These are phyloP conservation scores for Zelostemma sp. DNA, from an alignment of 1,140 invertebrate genomes.

Conservation along the genomic window DNA sequence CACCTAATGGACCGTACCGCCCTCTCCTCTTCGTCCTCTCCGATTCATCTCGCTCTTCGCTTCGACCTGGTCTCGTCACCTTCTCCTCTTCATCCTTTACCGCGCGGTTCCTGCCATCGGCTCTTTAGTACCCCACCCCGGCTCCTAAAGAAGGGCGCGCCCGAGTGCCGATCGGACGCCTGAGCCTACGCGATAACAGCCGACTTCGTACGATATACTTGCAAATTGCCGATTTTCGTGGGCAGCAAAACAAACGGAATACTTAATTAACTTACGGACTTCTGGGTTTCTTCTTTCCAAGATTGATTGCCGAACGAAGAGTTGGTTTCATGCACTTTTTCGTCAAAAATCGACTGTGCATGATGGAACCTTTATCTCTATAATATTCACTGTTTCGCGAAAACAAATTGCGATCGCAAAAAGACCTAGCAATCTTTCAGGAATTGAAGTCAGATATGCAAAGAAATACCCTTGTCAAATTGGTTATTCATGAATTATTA, in stretches of 20 bases:
- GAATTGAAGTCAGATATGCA: too few relatives aligned
- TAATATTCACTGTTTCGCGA: too few relatives aligned
- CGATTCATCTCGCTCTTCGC: slow-evolving; percentile 39
- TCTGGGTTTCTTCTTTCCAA: too few relatives aligned
- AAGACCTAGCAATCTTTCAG: neutral
- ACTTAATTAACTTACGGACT: slow-evolving; percentile 9
- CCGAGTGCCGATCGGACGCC: slow-evolving; percentile 30
- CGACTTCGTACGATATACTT: slow-evolving; percentile 35
- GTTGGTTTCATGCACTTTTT: too few relatives aligned
- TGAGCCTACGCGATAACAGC: slow-evolving; percentile 37
- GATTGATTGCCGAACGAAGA: slow-evolving; percentile 5
- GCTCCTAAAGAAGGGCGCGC: neutral
- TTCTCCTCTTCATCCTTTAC: slow-evolving; percentile 45
- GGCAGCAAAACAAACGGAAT: slow-evolving; percentile 9
- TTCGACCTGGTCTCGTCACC: slow-evolving; percentile 48
- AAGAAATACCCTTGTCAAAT: neutral
- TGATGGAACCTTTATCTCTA: too few relatives aligned
- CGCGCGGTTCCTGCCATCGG: slow-evolving; percentile 12
- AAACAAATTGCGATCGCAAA: too few relatives aligned
- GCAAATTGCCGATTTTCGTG: slow-evolving; percentile 39
- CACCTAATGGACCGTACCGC: slow-evolving; percentile 69
- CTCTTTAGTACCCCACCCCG: slow-evolving; percentile 1
- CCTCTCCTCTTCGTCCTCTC: slow-evolving; percentile 39
- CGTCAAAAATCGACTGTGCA: too few relatives aligned
- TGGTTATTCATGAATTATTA: slow-evolving; percentile 22